Conservation (phyloP, 2,888 invertebrate species). For the Chorisops tibialis region DNA sequence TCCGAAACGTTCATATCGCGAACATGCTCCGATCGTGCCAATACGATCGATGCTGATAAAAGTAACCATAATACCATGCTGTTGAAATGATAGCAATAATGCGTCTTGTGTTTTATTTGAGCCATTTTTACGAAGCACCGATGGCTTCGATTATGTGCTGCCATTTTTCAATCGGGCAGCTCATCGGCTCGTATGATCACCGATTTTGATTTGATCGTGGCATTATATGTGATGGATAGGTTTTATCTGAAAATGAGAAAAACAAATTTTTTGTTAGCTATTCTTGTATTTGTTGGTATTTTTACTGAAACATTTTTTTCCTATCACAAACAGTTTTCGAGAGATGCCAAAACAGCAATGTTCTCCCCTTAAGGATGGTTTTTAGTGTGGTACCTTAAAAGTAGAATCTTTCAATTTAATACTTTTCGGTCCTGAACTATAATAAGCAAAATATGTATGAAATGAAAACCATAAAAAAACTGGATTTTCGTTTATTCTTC, state of each 20-base stretch:
- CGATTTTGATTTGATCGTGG: constrained; percentile 10
- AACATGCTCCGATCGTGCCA: constrained; percentile 60
- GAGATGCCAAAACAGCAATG: too few species aligned
- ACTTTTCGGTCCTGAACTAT: too few species aligned
- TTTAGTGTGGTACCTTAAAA: too few species aligned
- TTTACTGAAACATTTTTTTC: too few species aligned
- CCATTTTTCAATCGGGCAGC: constrained; percentile 34
- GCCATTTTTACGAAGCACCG: constrained; percentile 39
- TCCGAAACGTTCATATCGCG: constrained; percentile 86
- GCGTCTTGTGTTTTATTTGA: constrained; percentile 24
- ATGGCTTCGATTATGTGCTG: constrained; percentile 38
- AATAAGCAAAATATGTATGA: too few species aligned
- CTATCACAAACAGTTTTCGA: too few species aligned
- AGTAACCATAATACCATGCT: constrained; percentile 38
- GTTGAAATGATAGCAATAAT: constrained; percentile 26
- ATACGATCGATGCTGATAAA: constrained; percentile 18
- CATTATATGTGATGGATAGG: constrained; percentile 17
- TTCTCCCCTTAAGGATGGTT: too few species aligned
- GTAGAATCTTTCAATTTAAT: too few species aligned
- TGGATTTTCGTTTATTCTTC: too few species aligned
- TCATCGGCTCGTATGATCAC: constrained; percentile 30
- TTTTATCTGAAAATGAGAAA: constrained; percentile 20
- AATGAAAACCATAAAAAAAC: too few species aligned
- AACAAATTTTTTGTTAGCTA: too few species aligned
- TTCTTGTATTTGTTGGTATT: too few species aligned